phyloP scores from a whole-genome alignment of 2,797 vertebrate genomes.

The Characodon lateralis region DNA sequence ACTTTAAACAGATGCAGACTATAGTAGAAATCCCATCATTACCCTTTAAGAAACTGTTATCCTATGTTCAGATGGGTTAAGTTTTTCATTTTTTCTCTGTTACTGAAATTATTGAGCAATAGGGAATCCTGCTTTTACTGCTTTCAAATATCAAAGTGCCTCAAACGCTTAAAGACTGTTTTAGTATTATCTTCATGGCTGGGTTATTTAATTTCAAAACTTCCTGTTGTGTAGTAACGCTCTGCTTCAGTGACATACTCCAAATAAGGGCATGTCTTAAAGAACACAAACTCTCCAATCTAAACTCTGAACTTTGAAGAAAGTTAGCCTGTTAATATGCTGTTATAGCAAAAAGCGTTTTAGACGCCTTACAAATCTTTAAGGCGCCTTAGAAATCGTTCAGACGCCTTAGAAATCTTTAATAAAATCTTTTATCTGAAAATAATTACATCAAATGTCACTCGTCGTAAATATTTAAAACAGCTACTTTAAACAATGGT shows the following conservation, averaged over 20 bases:
- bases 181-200: conserved; percentile 59
- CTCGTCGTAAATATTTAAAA: background rate
- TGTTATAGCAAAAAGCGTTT: background rate
- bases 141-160: conserved; percentile 75
- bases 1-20: conserved; percentile 37
- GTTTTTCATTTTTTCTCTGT: conserved; percentile 40
- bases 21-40: conserved; percentile 46
- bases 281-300: background rate
- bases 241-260: conserved; percentile 7
- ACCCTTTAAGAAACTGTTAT: conserved; percentile 41
- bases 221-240: conserved; percentile 13
- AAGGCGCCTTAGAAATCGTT: background rate
- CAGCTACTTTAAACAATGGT: background rate
- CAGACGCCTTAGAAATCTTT: background rate
- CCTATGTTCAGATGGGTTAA: conserved; percentile 41
- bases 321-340: background rate
- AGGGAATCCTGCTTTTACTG: conserved; percentile 68
- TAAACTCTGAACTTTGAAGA: background rate
- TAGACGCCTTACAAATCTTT: background rate
- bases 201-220: conserved; percentile 65
- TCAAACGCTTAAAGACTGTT: conserved; percentile 74
- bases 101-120: conserved; percentile 50
- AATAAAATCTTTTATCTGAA: background rate
- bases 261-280: background rate
- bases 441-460: background rate